A percentile compares a stretch with the other conserved stretches of the same genome.
Evolutionary conservation across 2,797 vertebrate genomes (phyloP).

Genomic region (Chlorospingus semifuscus): DNA sequence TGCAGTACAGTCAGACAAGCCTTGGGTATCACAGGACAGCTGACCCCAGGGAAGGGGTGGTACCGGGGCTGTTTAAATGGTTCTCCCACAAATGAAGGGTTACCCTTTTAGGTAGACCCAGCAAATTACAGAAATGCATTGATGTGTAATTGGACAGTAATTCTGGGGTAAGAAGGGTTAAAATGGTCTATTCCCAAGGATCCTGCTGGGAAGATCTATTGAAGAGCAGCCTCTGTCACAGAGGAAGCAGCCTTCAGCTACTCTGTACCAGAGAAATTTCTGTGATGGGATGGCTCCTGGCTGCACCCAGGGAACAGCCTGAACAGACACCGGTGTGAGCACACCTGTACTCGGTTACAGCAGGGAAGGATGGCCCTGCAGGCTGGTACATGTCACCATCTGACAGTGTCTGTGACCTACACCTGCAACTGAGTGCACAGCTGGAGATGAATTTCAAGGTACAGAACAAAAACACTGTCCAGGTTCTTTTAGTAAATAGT

Average conservation of each 20-base stretch:
- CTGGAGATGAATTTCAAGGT: not conserved
- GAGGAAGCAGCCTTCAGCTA: not conserved
- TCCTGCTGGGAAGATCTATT: not conserved
- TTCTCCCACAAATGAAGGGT: not conserved
- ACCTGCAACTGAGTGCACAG: not conserved
- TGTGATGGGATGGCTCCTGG: not conserved
- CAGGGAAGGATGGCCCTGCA: not conserved
- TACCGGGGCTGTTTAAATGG: not conserved
- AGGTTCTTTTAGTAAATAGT: not conserved
- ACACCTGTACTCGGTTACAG: rapidly evolving
- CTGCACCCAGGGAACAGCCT: rapidly evolving
- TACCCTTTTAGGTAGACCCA: not conserved
- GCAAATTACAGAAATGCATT: not conserved
- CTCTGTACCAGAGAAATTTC: rapidly evolving
- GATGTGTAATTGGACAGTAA: not conserved
- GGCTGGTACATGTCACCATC: no score
- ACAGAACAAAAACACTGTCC: not conserved
- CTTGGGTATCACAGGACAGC: not conserved
- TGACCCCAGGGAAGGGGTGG: not conserved
- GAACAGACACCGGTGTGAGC: rapidly evolving
- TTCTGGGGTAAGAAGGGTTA: not conserved
- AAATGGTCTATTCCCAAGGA: not conserved
- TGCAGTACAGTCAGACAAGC: rapidly evolving
- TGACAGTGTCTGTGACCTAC: not conserved
- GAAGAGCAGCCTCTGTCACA: not conserved